Base-by-base conservation (phyloP, 2,113 vertebrate species). In the Zootoca vivipara region DNA sequence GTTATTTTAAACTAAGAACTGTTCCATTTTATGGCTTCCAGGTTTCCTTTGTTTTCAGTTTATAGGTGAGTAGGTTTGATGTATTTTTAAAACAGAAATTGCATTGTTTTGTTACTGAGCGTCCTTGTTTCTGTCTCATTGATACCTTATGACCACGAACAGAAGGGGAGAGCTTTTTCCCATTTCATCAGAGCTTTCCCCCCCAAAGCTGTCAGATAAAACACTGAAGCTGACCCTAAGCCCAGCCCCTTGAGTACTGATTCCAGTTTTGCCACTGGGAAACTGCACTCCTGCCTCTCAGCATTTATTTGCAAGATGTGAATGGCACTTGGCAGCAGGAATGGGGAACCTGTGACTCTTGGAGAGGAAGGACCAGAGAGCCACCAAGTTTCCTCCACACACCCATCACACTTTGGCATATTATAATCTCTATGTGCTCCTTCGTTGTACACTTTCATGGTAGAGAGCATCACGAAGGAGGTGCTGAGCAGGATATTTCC, bases 11-110 rank as follows among this genome's bases (percentile, higher is more conserved):
- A 91, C 89, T 87, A 93, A 72, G 87, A 91, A 93, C 84, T 92
- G 90, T 91, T 92, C 72, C 33, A 89, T 92, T 95, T 96, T 93
- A 95, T 94, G 82, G 86, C 84, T 94, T 96, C 90, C 91, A 94
- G 90, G 89, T 93, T 91, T 92, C 95, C 89, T 94, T 95, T 92
- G 89, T 93, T 94, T 95, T 82, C 85, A 85, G 83, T 94, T 92
- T 94, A 94, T 93, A 92, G 91, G 91, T 86, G 87, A 95, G 91
- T 93, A 92, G 90, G 89, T 95, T 92, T 94, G 87, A 94, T 94
- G 95, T 93, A 86, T 92, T 91, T 87, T 69, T 75, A 88, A 92
- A 89, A 91, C 75, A 83, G 82, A 90, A 94, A 87, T 84, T 82
- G 62, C 88, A 83, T 94, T 92, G 38, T 91, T 94, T 9, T 93